A percentile compares a stretch with the other conserved stretches of the same genome.
These are phyloP conservation scores for Diglossa brunneiventris DNA, from an alignment of 2,113 vertebrate genomes.

Conservation along the genomic window DNA sequence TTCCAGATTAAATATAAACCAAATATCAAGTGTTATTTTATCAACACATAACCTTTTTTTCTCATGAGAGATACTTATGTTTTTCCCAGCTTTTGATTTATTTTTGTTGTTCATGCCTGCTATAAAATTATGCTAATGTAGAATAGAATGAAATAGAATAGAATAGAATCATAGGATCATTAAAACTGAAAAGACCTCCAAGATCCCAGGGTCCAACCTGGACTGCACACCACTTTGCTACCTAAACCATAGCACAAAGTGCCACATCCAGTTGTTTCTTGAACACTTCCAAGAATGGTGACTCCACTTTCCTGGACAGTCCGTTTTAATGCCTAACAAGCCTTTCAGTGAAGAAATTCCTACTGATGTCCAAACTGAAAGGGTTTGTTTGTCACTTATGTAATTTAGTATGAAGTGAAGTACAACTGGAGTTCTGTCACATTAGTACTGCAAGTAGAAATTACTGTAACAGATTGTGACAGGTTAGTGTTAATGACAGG, in stretches of 20 bases:
- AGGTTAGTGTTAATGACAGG: neutral
- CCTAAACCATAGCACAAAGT: neutral
- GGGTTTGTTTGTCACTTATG: neutral
- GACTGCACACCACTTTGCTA: accelerated
- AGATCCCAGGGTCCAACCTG: neutral
- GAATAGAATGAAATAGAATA: neutral
- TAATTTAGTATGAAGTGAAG: neutral
- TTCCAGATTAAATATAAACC: neutral
- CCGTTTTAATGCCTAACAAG: neutral
- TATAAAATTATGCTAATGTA: neutral
- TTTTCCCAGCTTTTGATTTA: neutral
- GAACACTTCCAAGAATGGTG: neutral
- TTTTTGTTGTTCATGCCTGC: neutral
- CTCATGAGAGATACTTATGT: neutral
- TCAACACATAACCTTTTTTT: neutral
- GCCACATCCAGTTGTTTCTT: neutral
- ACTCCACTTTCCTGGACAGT: neutral
- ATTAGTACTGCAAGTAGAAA: neutral
- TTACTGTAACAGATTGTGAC: neutral
- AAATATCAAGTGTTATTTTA: neutral
- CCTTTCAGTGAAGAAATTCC: neutral
- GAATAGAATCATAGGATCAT: neutral
- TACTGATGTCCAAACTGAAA: neutral
- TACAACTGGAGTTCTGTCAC: neutral
- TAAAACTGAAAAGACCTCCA: neutral